Percentiles rank a stretch among this genome's conserved stretches.
Evolutionary conservation across 2,888 invertebrate species (phyloP).

Genomic region (Agrypnus murinus): DNA sequence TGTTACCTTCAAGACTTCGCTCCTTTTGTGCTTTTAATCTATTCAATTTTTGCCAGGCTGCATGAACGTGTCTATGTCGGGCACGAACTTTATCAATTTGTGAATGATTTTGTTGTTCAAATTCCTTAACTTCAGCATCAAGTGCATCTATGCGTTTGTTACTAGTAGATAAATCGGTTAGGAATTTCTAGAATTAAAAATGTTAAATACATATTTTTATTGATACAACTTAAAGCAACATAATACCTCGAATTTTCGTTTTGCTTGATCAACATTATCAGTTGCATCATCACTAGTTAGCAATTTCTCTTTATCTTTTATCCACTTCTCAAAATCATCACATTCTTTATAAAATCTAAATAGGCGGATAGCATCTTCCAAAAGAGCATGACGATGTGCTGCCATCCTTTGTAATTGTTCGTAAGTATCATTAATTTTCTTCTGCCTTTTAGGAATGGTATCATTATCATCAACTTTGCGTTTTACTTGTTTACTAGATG

Average conservation of each 20-base stretch:
- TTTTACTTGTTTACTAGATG: slow-evolving; percentile 67
- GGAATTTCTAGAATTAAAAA: slow-evolving; percentile 81
- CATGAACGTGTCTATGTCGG: slow-evolving; percentile 88
- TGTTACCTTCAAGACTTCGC: slow-evolving; percentile 86
- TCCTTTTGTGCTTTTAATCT: slow-evolving; percentile 92
- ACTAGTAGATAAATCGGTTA: slow-evolving; percentile 96
- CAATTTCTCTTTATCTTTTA: slow-evolving; percentile 94
- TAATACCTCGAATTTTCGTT: slow-evolving; percentile 91
- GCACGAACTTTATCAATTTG: slow-evolving; percentile 87
- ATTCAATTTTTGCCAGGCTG: slow-evolving; percentile 91
- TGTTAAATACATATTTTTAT: background rate
- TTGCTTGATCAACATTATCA: slow-evolving; percentile 93
- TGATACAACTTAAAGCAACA: background rate
- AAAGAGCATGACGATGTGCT: slow-evolving; percentile 84
- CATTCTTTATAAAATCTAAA: slow-evolving; percentile 97
- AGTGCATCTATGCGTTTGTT: slow-evolving; percentile 93
- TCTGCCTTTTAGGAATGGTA: slow-evolving; percentile 87
- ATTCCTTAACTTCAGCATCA: slow-evolving; percentile 89
- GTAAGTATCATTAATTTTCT: slow-evolving; percentile 87
- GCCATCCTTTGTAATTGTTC: slow-evolving; percentile 87
- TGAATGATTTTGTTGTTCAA: slow-evolving; percentile 89
- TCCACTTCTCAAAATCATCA: slow-evolving; percentile 98
- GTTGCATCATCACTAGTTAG: slow-evolving; percentile 87
- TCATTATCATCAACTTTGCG: slow-evolving; percentile 76
- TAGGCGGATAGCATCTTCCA: slow-evolving; percentile 94